Conservation (phyloP, 2,888 invertebrate species). For the Dolomedes plantarius region DNA sequence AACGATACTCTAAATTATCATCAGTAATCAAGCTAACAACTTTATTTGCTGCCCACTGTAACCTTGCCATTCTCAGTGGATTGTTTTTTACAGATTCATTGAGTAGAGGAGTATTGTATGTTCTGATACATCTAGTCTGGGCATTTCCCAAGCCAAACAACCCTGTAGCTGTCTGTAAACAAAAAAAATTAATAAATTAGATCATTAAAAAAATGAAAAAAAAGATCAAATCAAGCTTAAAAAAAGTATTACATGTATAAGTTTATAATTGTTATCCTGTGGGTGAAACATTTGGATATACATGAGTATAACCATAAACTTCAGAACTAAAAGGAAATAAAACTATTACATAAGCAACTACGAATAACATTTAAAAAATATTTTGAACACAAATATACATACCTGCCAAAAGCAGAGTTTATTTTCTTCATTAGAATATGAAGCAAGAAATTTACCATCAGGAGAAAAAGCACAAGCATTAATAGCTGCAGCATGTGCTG, state of each 20-base stretch:
- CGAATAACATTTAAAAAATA: no score
- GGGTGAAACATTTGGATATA: no score
- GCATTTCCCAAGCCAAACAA: conserved; percentile 98
- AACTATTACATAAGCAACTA: no score
- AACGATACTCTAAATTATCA: conserved; percentile 94
- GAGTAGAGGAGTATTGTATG: conserved; percentile 94
- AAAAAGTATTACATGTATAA: not conserved
- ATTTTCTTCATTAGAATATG: conserved; percentile 95
- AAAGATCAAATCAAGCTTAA: no score
- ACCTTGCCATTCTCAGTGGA: conserved; percentile 91
- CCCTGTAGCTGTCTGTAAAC: conserved; percentile 83
- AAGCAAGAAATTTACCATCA: conserved; percentile 97
- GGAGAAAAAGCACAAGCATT: conserved; percentile 97
- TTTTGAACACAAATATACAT: conserved; percentile 76
- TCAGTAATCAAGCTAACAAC: conserved; percentile 95
- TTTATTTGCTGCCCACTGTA: conserved; percentile 96
- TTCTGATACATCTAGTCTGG: conserved; percentile 96
- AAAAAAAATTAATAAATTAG: conserved; percentile 14
- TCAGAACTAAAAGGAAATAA: no score
- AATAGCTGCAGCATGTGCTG: conserved; percentile 92
- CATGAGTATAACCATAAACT: no score
- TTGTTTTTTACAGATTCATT: conserved; percentile 80
- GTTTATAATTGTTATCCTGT: not conserved
- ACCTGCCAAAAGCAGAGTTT: conserved; percentile 99
- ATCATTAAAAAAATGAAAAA: not conserved